Base-by-base conservation (phyloP, 2,888 invertebrate genomes). In the Clusia tigrina region DNA sequence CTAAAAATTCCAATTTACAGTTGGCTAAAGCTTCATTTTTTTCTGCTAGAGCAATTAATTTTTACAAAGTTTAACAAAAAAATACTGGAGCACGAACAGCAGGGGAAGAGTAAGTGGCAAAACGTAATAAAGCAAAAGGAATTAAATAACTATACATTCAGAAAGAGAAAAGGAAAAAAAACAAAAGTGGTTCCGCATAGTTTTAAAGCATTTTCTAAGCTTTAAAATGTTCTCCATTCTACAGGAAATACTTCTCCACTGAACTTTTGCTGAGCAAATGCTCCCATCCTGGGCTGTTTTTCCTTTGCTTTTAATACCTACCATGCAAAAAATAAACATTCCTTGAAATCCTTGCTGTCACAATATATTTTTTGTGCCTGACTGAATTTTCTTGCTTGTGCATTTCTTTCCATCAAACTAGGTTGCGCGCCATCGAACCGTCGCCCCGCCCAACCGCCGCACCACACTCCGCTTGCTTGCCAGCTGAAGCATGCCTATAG, bases 81-180 rank as follows among this genome's bases (percentile, higher is more conserved):
- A n/a, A 57, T n/a, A n/a, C n/a, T n/a, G 23, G n/a, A 46, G 12
- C n/a, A 46, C 23, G 46, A 23, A 32, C 3, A 57, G n/a, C 42
- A 42, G 76, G 69, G 72, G 77, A 79, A 76, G 76, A 78, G 71
- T 69, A 69, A n/a, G 63, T 38, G 63, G 58, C 68, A 71, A 67
- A 68, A 65, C 64, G 54, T 26, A 54, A 25, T 54, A 54, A 54
- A 54, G 54, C 54, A 25, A 54, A 25, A 15, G 54, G 25, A 23
- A 12, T 26, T 54, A 26, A 10, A 32, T n/a, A n/a, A n/a, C n/a
- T n/a, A n/a, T n/a, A n/a, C n/a, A n/a, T n/a, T n/a, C 42, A 5
- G 6, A 32, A 32, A 32, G 32, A 9, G 12, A 32, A 12, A 32
- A 32, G 32, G 12, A 32, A n/a, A n/a, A n/a, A n/a, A n/a, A n/a